Conservation (phyloP, 1,140 invertebrate species). For the Drosophila varians region DNA sequence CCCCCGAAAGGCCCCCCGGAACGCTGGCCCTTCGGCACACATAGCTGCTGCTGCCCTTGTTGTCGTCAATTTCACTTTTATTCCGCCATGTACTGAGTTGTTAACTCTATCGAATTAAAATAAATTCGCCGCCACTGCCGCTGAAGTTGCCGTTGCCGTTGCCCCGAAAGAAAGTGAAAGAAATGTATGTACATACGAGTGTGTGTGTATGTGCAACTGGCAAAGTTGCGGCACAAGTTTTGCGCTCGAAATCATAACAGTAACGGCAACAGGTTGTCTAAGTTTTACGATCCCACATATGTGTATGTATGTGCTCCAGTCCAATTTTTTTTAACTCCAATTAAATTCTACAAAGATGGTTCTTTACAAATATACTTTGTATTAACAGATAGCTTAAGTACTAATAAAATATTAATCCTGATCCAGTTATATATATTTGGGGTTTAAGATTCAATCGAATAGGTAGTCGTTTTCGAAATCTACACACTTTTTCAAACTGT, state of each 20-base stretch:
- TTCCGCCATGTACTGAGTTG: constrained; percentile 46
- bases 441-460: too few relatives aligned
- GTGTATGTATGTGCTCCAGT: too few relatives aligned
- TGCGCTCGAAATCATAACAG: constrained; percentile 53
- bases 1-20: constrained; percentile 25
- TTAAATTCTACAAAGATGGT: background rate
- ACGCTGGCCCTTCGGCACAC: too few relatives aligned
- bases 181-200: constrained; percentile 48
- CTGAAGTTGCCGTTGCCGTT: constrained; percentile 7
- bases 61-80: constrained; percentile 68
- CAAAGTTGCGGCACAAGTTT: constrained; percentile 59
- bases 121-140: constrained; percentile 28
- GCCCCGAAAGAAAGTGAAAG: constrained; percentile 41
- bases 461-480: too few relatives aligned
- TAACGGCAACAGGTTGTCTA: constrained; percentile 56
- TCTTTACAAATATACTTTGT: background rate
- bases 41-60: constrained; percentile 68
- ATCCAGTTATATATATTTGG: too few relatives aligned
- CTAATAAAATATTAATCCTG: too few relatives aligned
- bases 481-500: constrained; percentile 37
- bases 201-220: constrained; percentile 38
- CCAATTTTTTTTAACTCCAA: constrained; percentile 1
- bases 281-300: constrained; percentile 27
- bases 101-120: constrained; percentile 72
- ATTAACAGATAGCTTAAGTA: too few relatives aligned